phyloP scores from a whole-genome alignment of 2,888 invertebrate species.

The Yponomeuta sedellus region DNA sequence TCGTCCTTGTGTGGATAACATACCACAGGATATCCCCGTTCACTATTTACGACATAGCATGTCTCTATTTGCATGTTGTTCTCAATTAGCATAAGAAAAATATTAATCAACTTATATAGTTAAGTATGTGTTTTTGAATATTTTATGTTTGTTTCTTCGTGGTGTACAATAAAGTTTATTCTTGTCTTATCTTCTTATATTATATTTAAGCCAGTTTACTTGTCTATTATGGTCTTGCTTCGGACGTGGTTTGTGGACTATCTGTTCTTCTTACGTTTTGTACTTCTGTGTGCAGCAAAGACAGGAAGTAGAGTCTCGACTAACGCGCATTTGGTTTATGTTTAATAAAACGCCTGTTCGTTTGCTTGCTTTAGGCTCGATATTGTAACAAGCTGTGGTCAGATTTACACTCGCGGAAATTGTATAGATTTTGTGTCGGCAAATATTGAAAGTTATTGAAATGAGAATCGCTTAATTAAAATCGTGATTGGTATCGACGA shows the following conservation, averaged over 20 bases:
- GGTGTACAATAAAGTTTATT: too few relatives aligned
- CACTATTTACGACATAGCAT: too few relatives aligned
- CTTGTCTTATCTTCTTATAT: too few relatives aligned
- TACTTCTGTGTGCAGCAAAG: background rate
- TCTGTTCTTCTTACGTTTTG: background rate
- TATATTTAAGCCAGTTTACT: too few relatives aligned
- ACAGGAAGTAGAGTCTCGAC: constrained; percentile 10
- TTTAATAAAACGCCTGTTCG: constrained; percentile 3
- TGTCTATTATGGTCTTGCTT: too few relatives aligned
- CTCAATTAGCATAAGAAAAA: too few relatives aligned
- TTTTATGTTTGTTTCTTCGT: too few relatives aligned
- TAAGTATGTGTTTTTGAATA: too few relatives aligned
- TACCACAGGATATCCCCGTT: too few relatives aligned
- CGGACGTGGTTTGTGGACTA: background rate
- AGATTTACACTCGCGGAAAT: background rate
- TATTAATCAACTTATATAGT: too few relatives aligned
- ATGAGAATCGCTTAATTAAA: constrained; percentile 2
- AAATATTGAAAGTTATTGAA: background rate
- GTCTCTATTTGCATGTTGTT: too few relatives aligned
- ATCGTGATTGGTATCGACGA: background rate
- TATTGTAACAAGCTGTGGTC: background rate
- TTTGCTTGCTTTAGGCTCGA: background rate
- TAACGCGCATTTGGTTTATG: constrained; percentile 12
- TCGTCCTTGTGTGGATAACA: too few relatives aligned
- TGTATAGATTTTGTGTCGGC: background rate